These are phyloP conservation scores for Hirundichthys speculiger DNA, from an alignment of 2,113 vertebrate genomes.

Conservation along the genomic window DNA sequence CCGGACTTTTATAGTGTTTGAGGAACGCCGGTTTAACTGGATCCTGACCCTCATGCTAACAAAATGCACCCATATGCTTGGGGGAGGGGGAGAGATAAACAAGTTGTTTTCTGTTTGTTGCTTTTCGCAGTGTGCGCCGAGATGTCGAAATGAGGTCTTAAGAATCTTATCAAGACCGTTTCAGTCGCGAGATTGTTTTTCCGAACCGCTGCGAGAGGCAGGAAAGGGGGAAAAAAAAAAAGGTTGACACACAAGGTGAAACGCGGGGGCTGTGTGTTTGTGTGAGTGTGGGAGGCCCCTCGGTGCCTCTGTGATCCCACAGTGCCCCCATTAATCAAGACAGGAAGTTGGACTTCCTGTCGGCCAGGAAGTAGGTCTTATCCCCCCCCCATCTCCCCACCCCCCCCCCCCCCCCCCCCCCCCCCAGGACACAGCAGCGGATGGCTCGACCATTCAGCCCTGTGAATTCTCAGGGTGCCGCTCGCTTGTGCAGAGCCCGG, in stretches of 20 bases:
- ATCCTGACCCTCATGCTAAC: slow-evolving; percentile 49
- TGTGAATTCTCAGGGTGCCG: slow-evolving; percentile 59
- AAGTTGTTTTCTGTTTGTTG: not conserved
- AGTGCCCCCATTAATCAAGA: slow-evolving; percentile 72
- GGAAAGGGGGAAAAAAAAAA: not conserved
- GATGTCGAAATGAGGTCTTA: slow-evolving; percentile 13
- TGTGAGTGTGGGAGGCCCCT: slow-evolving; percentile 62
- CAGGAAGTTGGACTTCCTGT: slow-evolving; percentile 79
- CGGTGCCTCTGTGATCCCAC: slow-evolving; percentile 39
- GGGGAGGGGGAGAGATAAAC: slow-evolving; percentile 29
- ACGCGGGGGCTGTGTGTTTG: slow-evolving; percentile 52
- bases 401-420: not conserved
- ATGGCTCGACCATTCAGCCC: slow-evolving; percentile 40
- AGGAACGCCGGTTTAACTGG: slow-evolving; percentile 74
- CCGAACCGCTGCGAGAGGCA: slow-evolving; percentile 7
- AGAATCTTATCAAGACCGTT: slow-evolving; percentile 9
- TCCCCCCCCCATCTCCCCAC: slow-evolving; percentile 13
- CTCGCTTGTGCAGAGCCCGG: slow-evolving; percentile 50
- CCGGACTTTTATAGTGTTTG: slow-evolving; percentile 52
- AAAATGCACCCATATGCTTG: slow-evolving; percentile 8
- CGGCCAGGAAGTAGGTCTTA: slow-evolving; percentile 62
- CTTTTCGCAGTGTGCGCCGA: slow-evolving; percentile 7
- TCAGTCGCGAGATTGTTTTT: slow-evolving; percentile 14
- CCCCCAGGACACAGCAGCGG: slow-evolving; percentile 20
- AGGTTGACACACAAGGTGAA: slow-evolving; percentile 43